Evolutionary conservation across 2,797 vertebrate species (phyloP), one percentile per base, ranked within the genome.

Genomic region (Enteromius fasciolatus): DNA sequence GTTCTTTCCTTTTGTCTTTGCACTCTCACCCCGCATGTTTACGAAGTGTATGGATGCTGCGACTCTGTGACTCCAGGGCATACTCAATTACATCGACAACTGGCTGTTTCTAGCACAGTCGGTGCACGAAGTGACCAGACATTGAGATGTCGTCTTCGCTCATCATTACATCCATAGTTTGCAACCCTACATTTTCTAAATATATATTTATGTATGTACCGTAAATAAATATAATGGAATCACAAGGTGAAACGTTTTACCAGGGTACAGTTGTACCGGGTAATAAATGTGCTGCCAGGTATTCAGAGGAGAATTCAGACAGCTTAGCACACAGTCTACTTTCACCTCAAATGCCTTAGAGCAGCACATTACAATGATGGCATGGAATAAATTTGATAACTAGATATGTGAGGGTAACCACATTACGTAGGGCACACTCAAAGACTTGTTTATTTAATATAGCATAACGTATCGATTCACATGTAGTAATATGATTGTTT

Each of bases 321-420:
- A 80, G 31, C 33, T 57, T 44, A 79, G 64, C 78, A 41, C 33
- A 69, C n/a, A 2, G 46, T 28, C 12, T 69, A 25, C 44, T 48
- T 78, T 63, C 50, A 80, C 63, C 76, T 44, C 69, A 61, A 10
- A 73, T 83, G 50, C 82, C 69, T 84, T 84, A 85, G 69, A 69
- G 79, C 69, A 79, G 46, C 77, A 80, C 76, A 74, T 83, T 54
- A 73, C 44, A 82, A 76, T 64, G 67, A 39, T 18, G 69, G 66
- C 52, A 59, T 72, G 76, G 76, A 87, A 84, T 84, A 76, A 14
- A 82, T 83, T 48, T 79, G 69, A 52, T 68, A 83, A 74, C 46
- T 79, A 63, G 61, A 80, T 78, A 80, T 70, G 39, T 44, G 57
- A 76, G 75, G 20, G 57, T 70, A 74, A 54, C 67, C 44, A 39